phyloP scores from a whole-genome alignment of 1,140 invertebrate genomes.

The Portunus trituberculatus region DNA sequence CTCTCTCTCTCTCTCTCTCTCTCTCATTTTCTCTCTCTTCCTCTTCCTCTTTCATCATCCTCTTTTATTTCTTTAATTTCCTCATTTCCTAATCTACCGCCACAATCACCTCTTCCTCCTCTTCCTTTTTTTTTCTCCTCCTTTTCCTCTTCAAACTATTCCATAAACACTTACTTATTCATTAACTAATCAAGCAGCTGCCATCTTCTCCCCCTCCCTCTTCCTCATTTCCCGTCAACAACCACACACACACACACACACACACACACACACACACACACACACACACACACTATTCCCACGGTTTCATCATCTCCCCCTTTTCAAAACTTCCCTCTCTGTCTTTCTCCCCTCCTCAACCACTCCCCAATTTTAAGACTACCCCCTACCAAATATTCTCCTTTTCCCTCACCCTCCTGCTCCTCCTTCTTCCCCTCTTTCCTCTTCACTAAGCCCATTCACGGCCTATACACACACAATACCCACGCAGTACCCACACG shows the following conservation, averaged over 20 bases:
- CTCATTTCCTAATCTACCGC: too few species aligned
- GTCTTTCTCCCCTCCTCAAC: background rate
- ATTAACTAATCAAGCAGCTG: too few species aligned
- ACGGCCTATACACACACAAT: too few species aligned
- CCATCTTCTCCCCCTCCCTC: background rate
- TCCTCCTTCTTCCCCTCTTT: background rate
- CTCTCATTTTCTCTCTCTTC: too few species aligned
- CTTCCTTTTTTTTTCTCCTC: background rate
- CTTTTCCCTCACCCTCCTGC: background rate
- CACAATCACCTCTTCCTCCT: background rate
- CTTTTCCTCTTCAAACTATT: background rate
- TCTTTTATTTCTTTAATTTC: too few species aligned
- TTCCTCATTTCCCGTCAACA: background rate
- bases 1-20: too few species aligned
- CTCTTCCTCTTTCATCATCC: too few species aligned
- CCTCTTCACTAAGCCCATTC: background rate
- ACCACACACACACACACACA: too few species aligned
- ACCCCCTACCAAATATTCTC: background rate
- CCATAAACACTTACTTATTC: too few species aligned
- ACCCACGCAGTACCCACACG: too few species aligned
- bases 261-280: too few species aligned
- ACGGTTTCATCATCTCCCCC: background rate
- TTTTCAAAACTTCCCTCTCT: background rate
- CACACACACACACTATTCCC: too few species aligned
- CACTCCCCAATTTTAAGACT: background rate